Conservation (phyloP, 2,888 invertebrate species). For the Scaptomyza parva region DNA sequence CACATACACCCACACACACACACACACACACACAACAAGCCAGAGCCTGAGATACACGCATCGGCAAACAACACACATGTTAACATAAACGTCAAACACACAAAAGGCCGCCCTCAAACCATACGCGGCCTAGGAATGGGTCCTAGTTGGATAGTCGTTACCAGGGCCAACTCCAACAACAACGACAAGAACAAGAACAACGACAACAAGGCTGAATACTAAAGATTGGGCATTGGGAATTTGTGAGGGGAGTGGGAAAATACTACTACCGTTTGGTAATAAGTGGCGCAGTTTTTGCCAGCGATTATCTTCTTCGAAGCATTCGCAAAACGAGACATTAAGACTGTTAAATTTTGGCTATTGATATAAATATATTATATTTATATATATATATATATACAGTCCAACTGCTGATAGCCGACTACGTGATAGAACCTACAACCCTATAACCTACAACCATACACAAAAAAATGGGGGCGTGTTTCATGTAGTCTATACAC, state of each 20-base stretch:
- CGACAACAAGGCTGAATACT: not conserved
- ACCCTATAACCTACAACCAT: too few species aligned
- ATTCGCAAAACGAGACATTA: slow-evolving; percentile 67
- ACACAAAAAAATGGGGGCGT: too few species aligned
- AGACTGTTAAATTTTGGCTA: slow-evolving; percentile 77
- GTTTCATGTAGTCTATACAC: slow-evolving; percentile 54
- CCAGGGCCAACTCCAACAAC: slow-evolving; percentile 20
- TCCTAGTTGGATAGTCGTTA: slow-evolving; percentile 45
- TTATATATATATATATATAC: too few species aligned
- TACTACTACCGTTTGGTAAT: slow-evolving; percentile 48
- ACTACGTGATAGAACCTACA: too few species aligned
- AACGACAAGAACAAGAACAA: not conserved
- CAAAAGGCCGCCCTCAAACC: slow-evolving; percentile 62
- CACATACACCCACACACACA: slow-evolving; percentile 6
- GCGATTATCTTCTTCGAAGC: slow-evolving; percentile 70
- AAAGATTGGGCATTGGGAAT: slow-evolving; percentile 6
- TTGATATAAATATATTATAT: too few species aligned
- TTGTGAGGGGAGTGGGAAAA: not conserved
- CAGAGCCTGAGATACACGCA: slow-evolving; percentile 61
- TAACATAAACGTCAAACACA: slow-evolving; percentile 81
- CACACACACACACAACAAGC: slow-evolving; percentile 12
- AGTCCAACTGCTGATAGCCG: too few species aligned
- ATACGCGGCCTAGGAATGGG: slow-evolving; percentile 49
- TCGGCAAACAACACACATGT: slow-evolving; percentile 75
- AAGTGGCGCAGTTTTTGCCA: slow-evolving; percentile 74